phyloP scores from a whole-genome alignment of 2,888 invertebrate species.

The Cantharis lateralis region DNA sequence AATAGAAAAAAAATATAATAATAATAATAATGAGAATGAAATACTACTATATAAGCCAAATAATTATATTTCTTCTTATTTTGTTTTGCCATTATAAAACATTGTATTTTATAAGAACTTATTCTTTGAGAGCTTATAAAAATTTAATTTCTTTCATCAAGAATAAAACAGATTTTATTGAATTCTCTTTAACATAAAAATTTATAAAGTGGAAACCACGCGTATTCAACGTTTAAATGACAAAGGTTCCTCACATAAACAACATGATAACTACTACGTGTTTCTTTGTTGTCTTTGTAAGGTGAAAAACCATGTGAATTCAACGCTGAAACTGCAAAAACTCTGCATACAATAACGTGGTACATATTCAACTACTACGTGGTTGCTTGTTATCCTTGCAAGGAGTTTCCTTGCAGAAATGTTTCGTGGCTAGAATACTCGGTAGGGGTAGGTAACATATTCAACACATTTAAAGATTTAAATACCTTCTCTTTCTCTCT shows the following conservation, averaged over 20 bases:
- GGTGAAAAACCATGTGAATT: not conserved
- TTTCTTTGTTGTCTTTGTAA: not conserved
- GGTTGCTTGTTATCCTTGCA: not conserved
- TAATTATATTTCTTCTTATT: not conserved
- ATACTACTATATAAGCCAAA: not conserved
- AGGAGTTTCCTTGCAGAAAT: not conserved
- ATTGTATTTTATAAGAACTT: not conserved
- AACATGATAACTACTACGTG: not conserved
- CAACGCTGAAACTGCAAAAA: not conserved
- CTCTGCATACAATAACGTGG: not conserved
- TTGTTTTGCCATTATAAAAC: not conserved
- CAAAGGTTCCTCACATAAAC: not conserved
- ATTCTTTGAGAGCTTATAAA: too few species aligned
- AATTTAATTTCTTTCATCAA: not conserved
- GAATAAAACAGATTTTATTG: not conserved
- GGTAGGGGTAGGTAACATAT: not conserved
- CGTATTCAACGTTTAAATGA: not conserved
- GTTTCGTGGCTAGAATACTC: not conserved
- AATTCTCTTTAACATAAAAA: too few species aligned
- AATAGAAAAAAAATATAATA: constrained; percentile 21
- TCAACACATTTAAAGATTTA: not conserved
- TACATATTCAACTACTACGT: not conserved
- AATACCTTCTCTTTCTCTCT: too few species aligned
- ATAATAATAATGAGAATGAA: constrained; percentile 27
- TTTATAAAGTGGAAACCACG: not conserved